phyloP scores from a whole-genome alignment of 2,888 invertebrate genomes.

The Mythimna ferrago region DNA sequence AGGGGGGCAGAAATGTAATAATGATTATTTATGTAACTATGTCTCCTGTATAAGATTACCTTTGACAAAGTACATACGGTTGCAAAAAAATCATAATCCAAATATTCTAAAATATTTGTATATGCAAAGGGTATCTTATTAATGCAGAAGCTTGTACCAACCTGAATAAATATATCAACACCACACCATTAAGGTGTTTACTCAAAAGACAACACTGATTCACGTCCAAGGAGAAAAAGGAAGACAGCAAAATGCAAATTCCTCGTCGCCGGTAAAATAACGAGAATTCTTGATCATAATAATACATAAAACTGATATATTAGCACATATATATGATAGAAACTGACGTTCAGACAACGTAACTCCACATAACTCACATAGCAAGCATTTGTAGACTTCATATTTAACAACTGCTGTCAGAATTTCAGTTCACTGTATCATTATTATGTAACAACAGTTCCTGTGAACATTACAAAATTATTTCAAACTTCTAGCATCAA shows the following conservation, averaged over 20 bases:
- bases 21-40: neutral
- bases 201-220: slow-evolving; percentile 20
- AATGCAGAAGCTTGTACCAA: slow-evolving; percentile 10
- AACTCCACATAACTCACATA: slow-evolving; percentile 50
- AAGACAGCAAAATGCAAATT: slow-evolving; percentile 12
- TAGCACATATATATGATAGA: slow-evolving; percentile 19
- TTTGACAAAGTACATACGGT: neutral
- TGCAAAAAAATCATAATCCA: neutral
- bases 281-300: slow-evolving; percentile 13
- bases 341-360: slow-evolving; percentile 26
- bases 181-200: slow-evolving; percentile 24
- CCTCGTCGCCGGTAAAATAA: slow-evolving; percentile 5
- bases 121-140: neutral
- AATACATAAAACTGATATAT: slow-evolving; percentile 31
- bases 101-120: neutral
- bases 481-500: slow-evolving; percentile 34
- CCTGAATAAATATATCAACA: slow-evolving; percentile 37
- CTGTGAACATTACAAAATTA: slow-evolving; percentile 42
- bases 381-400: slow-evolving; percentile 52
- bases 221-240: slow-evolving; percentile 8
- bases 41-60: neutral
- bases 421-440: slow-evolving; percentile 61
- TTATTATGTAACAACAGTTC: slow-evolving; percentile 54
- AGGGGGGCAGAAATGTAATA: neutral
- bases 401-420: slow-evolving; percentile 60